Base-by-base conservation (phyloP, 2,113 vertebrate species). In the Macquaria ambigua region DNA sequence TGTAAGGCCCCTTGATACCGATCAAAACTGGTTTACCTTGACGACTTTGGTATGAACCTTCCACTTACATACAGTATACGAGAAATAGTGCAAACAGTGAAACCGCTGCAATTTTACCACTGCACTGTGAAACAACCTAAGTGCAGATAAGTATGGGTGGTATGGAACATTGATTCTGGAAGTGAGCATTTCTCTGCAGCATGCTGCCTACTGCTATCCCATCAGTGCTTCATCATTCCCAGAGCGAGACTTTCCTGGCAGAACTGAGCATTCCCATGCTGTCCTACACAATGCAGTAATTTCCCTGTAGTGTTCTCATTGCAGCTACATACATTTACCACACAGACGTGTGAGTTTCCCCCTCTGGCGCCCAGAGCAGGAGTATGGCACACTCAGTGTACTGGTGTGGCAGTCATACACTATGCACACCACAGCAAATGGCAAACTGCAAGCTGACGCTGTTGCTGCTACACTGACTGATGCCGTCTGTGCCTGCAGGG, bases 111-210 rank as follows among this genome's bases (percentile, higher is more conserved):
- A 80, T 90, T 90, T 87, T 78, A 84, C 86, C 90, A 77, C 64
- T 50, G 77, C 88, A 62, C 79, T 52, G 83, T 89, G 88, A 92
- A 86, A 90, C 73, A 84, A 78, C 82, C 81, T 82, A 84, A 90
- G 86, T 86, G 86, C 90, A 91, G 77, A 89, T 92, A 89, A 92
- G 90, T 89, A 85, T 74, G 77, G 84, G 61, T 62, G 67, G 87
- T 87, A 90, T 87, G 89, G 91, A 85, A 89, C 84, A 91, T 90
- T 93, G 90, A 91, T 91, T 93, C 82, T 89, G 55, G 84, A 93
- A 90, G 89, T 89, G 88, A 89, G 88, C 87, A 34, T 90, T 91
- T 81, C 82, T 93, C 87, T 86, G 77, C 88, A 85, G 85, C 74
- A 64, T 46, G 78, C 90, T 93, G 89, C 84, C 90, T 72, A 67